Evolutionary conservation across 2,888 invertebrate genomes (phyloP).

Genomic region (Tenthredo distinguenda): DNA sequence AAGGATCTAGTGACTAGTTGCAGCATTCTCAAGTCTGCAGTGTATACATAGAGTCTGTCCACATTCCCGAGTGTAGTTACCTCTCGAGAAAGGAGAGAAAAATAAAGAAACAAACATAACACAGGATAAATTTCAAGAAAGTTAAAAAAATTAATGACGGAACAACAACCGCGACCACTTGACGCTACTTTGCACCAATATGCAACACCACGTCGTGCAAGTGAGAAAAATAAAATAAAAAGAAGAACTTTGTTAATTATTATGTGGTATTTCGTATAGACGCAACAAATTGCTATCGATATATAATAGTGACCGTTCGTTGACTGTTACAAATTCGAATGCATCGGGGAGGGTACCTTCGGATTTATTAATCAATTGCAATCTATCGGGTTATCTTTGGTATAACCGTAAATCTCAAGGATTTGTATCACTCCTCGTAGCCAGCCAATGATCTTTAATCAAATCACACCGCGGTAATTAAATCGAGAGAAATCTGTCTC

Average conservation of each 20-base stretch:
- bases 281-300: constrained; percentile 7
- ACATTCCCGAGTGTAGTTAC: constrained; percentile 33
- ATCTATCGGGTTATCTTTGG: constrained; percentile 35
- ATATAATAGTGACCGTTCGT: background rate
- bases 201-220: background rate
- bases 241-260: background rate
- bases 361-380: constrained; percentile 19
- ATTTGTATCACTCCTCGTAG: constrained; percentile 9
- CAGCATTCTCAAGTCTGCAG: background rate
- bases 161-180: constrained; percentile 11
- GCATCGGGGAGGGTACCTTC: background rate
- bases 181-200: constrained; percentile 24
- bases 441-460: constrained; percentile 14
- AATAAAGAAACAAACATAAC: background rate
- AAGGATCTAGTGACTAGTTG: constrained; percentile 37
- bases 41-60: background rate
- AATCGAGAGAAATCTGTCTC: constrained; percentile 1
- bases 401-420: constrained; percentile 11
- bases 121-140: background rate
- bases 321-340: background rate
- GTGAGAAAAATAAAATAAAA: background rate
- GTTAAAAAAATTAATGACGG: background rate
- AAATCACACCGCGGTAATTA: constrained; percentile 25
- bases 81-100: background rate
- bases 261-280: background rate